Base-by-base conservation (phyloP, 2,888 invertebrate species). In the Agrenia bidenticulata region DNA sequence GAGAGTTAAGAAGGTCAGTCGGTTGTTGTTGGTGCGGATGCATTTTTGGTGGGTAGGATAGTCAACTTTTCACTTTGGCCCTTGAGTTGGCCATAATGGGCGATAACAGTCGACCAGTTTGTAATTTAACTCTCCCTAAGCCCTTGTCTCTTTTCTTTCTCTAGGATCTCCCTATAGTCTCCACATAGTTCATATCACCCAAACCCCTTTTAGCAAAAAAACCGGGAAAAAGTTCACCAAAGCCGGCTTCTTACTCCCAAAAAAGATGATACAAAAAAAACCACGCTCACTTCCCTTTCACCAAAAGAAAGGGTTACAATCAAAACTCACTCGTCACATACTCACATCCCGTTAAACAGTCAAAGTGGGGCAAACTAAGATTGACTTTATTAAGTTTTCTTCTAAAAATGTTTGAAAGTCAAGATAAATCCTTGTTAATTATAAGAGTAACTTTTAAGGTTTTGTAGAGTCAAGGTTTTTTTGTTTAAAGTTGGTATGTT, bases 51-150 rank as follows among this genome's bases (percentile, higher is more conserved):
- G 9, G n/a, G 5, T 45, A 15, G 5, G 5, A 45, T 45, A n/a
- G 5, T 17, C 9, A 51, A 51, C 23, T 51, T 51, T 24, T 24
- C 24, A 23, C 51, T 23, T 15, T 23, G 23, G 23, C 51, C 24
- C 2, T 51, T 24, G 7, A 23, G 23, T 51, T 23, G 9, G 23
- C 51, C 51, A 51, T 51, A 51, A 51, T 51, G 51, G 51, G 23
- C 19, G 23, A 51, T 51, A 51, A 51, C 51, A 2, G 51, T 51
- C 51, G 17, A 51, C 23, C 19, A 51, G 23, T 24, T 51, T 19
- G 15, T 51, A 51, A 51, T 51, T 51, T 51, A 51, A 51, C 13
- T 15, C 51, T 51, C 23, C 51, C 15, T 51, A 5, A 9, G 45
- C n/a, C 15, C 45, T 19, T 45, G n/a, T 15, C 24, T 51, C 24